phyloP scores from a whole-genome alignment of 2,113 vertebrate genomes.

The Ardeotis arabs region DNA sequence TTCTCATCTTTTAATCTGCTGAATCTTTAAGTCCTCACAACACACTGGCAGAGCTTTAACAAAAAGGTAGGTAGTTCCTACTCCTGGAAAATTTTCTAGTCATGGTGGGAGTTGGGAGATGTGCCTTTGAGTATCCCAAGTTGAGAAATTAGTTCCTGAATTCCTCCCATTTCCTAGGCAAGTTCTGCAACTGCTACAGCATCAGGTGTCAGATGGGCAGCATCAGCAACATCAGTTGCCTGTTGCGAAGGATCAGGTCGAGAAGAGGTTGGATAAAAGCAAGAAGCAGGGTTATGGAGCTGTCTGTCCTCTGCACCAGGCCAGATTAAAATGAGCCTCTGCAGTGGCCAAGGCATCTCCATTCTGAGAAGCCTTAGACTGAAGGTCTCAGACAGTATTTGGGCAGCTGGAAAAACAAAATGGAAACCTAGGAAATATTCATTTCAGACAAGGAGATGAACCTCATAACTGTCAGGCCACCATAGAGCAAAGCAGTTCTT shows the following conservation, averaged over 20 bases:
- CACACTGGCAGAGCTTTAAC: background rate
- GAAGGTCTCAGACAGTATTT: background rate
- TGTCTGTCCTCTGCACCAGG: background rate
- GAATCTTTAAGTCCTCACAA: background rate
- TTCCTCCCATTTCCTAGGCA: background rate
- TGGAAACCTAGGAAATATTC: background rate
- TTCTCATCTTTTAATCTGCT: background rate
- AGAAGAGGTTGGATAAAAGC: background rate
- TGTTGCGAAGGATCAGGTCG: background rate
- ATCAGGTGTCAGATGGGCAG: background rate
- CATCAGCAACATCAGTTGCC: background rate
- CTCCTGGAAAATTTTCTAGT: background rate
- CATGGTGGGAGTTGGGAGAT: background rate
- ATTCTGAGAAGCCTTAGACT: background rate
- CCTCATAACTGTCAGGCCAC: background rate
- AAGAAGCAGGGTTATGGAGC: background rate
- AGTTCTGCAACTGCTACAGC: background rate
- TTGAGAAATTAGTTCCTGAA: background rate
- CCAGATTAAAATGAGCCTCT: background rate
- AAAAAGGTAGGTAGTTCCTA: background rate
- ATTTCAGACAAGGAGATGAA: background rate
- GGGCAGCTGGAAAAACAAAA: background rate
- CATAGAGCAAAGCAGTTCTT: background rate
- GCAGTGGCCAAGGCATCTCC: background rate
- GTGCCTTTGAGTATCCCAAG: background rate